Evolutionary conservation across 2,113 vertebrate genomes (phyloP), one percentile per base, ranked within the genome.

Genomic region (Aptenodytes patagonicus): DNA sequence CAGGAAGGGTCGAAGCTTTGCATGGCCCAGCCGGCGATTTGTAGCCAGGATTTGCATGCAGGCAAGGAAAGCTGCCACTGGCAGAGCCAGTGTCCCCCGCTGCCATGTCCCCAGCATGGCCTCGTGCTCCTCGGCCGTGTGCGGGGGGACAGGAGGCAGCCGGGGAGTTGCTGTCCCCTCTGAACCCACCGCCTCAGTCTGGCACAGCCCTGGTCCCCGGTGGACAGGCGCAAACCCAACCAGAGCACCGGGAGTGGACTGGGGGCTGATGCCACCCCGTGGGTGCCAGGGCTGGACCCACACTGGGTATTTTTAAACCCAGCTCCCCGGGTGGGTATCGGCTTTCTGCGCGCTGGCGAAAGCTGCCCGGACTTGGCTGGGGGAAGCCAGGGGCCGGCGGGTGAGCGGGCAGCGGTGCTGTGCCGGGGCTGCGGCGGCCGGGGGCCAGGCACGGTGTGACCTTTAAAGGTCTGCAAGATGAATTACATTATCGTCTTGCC

Each of bases 401-500:
- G 17, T 44, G 72, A 92, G 75, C 87, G 89, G 93, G 89, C 89
- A 49, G 87, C 34, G 2, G 73, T 15, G 77, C 90, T 10, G 36
- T 61, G 93, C 81, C 60, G 47, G 81, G 70, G n/a, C 57, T 26
- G 49, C 25, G 3, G 73, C 44, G 8, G 94, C 80, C 3, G 6
- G 38, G 69, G 91, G 71, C 93, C 93, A 89, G 38, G 89, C 3
- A 7, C 80, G 36, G 24, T 4, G 31, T 96, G 96, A 95, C 95
- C 95, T 97, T 97, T 97, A 97, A 97, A 97, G 97, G 97, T 96
- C 97, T 95, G 83, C 2, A 13, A 96, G 94, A 95, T 95, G 96
- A 81, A 71, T 96, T 94, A 94, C 96, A 93, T 89, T 88, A 95
- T 96, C 90, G 1, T 61, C 94, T 96, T 95, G 93, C 82, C 91